phyloP scores from a whole-genome alignment of 2,888 invertebrate genomes.

The Melinopterus prodromus region DNA sequence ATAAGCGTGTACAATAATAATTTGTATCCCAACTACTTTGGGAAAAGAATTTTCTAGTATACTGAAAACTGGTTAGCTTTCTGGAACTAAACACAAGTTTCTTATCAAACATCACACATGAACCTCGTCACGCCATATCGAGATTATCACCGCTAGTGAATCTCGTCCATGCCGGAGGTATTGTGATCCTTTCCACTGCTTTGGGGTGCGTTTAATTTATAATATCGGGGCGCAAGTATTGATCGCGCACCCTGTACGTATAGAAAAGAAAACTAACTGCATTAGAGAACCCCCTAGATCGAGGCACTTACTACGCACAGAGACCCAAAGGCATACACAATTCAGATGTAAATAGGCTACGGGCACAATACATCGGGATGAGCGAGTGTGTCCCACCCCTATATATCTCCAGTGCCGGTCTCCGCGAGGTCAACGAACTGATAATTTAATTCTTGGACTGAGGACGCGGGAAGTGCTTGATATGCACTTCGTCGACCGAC shows the following conservation, averaged over 20 bases:
- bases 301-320: constrained; percentile 20
- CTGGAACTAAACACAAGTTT: too few relatives aligned
- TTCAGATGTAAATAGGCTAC: constrained; percentile 22
- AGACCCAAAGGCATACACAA: constrained; percentile 9
- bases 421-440: constrained; percentile 51
- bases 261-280: constrained; percentile 14
- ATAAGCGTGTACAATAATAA: too few relatives aligned
- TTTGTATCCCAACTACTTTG: too few relatives aligned
- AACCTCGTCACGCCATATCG: background rate
- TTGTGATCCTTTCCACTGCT: background rate
- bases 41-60: too few relatives aligned
- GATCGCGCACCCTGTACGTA: background rate
- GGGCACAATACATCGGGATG: constrained; percentile 10
- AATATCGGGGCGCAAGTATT: constrained; percentile 11
- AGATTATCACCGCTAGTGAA: background rate
- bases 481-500: constrained; percentile 44
- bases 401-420: constrained; percentile 34
- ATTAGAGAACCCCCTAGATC: constrained; percentile 21
- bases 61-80: too few relatives aligned
- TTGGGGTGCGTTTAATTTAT: background rate
- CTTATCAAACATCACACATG: background rate
- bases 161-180: background rate
- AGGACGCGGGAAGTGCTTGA: constrained; percentile 49
- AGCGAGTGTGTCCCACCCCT: constrained; percentile 45
- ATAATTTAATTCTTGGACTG: constrained; percentile 55